phyloP scores from a whole-genome alignment of 2,888 invertebrate genomes.

The Pollenia griseotomentosa region DNA sequence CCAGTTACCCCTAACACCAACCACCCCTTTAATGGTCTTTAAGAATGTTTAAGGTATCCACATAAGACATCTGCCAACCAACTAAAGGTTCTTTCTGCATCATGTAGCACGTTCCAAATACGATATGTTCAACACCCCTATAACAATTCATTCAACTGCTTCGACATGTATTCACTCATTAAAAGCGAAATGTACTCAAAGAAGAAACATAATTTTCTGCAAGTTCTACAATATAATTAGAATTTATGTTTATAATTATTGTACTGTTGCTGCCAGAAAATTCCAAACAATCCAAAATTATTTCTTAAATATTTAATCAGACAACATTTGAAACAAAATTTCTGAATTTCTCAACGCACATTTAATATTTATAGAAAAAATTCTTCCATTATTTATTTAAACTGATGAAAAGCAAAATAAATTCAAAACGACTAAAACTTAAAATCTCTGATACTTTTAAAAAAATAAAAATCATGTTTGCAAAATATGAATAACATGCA shows the following conservation, averaged over 20 bases:
- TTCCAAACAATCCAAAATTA: slow-evolving; percentile 18
- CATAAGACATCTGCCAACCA: slow-evolving; percentile 54
- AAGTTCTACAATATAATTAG: slow-evolving; percentile 18
- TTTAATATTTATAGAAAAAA: no score
- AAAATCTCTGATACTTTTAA: background rate
- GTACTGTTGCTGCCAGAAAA: background rate
- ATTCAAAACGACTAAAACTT: background rate
- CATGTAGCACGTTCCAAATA: slow-evolving; percentile 37
- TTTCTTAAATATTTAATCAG: background rate
- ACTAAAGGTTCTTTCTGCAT: slow-evolving; percentile 35
- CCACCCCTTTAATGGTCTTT: slow-evolving; percentile 36
- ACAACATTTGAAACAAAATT: background rate
- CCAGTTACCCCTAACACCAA: slow-evolving; percentile 30
- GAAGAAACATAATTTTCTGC: slow-evolving; percentile 16
- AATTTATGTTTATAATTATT: slow-evolving; percentile 33
- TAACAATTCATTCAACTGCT: slow-evolving; percentile 24
- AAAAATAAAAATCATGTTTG: background rate
- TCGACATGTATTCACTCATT: background rate
- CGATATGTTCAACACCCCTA: slow-evolving; percentile 30
- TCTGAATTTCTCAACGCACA: no score
- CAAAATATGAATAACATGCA: slow-evolving; percentile 25
- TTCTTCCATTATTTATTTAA: no score
- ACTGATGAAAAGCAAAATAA: background rate
- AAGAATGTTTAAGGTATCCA: background rate
- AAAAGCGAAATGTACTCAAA: background rate